These are phyloP conservation scores for Monoplex corrugatus DNA, from an alignment of 2,888 invertebrate genomes.

Conservation along the genomic window DNA sequence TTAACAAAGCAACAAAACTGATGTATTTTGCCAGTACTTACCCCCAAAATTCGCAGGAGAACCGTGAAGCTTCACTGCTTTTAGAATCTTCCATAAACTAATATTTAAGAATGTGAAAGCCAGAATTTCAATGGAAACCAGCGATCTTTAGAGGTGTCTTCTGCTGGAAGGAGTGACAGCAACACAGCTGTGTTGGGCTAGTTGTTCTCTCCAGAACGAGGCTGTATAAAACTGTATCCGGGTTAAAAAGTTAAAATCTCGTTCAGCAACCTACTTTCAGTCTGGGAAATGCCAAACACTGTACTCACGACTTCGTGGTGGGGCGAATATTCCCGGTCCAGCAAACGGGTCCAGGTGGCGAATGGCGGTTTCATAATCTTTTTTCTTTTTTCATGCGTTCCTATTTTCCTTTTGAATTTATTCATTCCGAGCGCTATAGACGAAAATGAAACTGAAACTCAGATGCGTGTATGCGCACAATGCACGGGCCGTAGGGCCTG, in stretches of 20 bases:
- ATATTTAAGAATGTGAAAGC: slow-evolving; percentile 31
- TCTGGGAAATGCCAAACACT: background rate
- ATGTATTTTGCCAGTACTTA: slow-evolving; percentile 59
- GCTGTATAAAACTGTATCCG: slow-evolving; percentile 57
- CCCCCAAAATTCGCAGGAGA: slow-evolving; percentile 78
- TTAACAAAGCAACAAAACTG: background rate
- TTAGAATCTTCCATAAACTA: slow-evolving; percentile 74
- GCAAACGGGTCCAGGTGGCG: too few species aligned
- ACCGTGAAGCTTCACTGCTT: slow-evolving; percentile 72
- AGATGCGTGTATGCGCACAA: too few species aligned
- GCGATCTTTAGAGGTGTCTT: slow-evolving; percentile 52
- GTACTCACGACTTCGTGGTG: too few species aligned
- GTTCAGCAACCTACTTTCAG: background rate
- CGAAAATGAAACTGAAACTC: too few species aligned
- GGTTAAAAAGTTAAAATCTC: slow-evolving; percentile 49
- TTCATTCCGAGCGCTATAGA: too few species aligned
- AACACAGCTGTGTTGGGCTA: slow-evolving; percentile 65
- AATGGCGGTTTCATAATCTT: too few species aligned
- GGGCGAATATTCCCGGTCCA: too few species aligned
- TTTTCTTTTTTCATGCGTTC: too few species aligned
- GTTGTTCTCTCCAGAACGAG: slow-evolving; percentile 67
- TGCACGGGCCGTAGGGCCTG: too few species aligned
- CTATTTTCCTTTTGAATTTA: too few species aligned
- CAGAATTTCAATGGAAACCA: slow-evolving; percentile 65
- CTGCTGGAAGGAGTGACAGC: slow-evolving; percentile 68